These are phyloP conservation scores for Tetropium fuscum DNA, from an alignment of 2,888 invertebrate genomes.

Conservation along the genomic window DNA sequence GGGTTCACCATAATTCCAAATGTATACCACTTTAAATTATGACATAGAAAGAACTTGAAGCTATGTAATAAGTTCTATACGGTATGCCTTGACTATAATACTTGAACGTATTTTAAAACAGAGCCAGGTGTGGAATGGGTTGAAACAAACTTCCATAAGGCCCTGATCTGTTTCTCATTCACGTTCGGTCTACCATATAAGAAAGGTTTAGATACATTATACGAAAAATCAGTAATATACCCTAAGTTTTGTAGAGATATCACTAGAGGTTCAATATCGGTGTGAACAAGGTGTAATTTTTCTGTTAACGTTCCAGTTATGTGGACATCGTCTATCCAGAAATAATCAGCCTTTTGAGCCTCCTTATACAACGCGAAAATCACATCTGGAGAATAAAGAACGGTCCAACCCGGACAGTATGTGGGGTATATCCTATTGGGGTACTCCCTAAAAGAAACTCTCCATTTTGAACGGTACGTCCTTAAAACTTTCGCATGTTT, in stretches of 20 bases:
- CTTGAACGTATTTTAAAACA: conserved; percentile 31
- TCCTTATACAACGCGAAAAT: conserved; percentile 66
- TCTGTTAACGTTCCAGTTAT: conserved; percentile 74
- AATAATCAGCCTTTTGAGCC: conserved; percentile 72
- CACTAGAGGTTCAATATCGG: conserved; percentile 58
- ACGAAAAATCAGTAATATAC: conserved; percentile 35
- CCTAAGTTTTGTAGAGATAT: conserved; percentile 40
- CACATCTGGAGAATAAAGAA: conserved; percentile 72
- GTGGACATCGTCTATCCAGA: conserved; percentile 83
- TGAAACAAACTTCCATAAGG: conserved; percentile 67
- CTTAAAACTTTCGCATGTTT: conserved; percentile 57
- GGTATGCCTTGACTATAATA: not conserved
- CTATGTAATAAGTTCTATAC: no score
- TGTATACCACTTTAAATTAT: not conserved
- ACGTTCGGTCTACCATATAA: conserved; percentile 71
- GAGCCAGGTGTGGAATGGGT: conserved; percentile 49
- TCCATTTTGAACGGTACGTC: conserved; percentile 80
- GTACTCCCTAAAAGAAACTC: conserved; percentile 77
- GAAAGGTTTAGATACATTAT: conserved; percentile 61
- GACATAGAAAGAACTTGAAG: no score
- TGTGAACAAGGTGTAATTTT: conserved; percentile 70
- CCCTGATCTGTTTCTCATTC: conserved; percentile 65
- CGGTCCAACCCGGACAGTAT: conserved; percentile 80
- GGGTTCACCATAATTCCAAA: no score
- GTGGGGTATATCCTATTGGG: conserved; percentile 74